Conservation (phyloP, 2,113 vertebrate species). For the Plecturocebus donacophilus region DNA sequence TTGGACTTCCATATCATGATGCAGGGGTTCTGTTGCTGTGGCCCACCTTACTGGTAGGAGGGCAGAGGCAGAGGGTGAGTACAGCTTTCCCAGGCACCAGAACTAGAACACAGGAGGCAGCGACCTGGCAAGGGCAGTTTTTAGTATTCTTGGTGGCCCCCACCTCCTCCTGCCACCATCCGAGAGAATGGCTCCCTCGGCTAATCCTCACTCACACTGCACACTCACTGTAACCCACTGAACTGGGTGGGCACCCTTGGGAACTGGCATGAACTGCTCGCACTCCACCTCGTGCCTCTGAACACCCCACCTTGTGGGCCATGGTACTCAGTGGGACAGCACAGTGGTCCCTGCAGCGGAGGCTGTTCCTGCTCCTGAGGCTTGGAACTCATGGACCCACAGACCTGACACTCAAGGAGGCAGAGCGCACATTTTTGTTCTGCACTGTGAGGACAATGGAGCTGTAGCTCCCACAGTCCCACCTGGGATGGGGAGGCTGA, state of each 20-base stretch:
- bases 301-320: background rate
- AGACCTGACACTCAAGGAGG: background rate
- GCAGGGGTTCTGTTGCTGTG: background rate
- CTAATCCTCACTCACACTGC: background rate
- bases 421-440: background rate
- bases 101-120: background rate
- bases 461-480: background rate
- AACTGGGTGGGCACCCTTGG: too few relatives aligned
- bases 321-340: accelerated
- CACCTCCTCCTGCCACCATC: background rate
- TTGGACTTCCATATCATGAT: background rate
- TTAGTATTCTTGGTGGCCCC: background rate
- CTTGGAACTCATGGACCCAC: background rate
- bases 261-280: background rate
- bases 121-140: background rate
- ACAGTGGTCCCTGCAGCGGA: background rate
- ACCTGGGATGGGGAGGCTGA: background rate
- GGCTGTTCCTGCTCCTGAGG: background rate
- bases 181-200: background rate
- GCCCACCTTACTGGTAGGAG: background rate
- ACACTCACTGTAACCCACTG: background rate
- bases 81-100: background rate
- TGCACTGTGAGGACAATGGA: background rate
- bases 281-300: background rate
- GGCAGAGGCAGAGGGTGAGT: background rate